These are phyloP conservation scores for Prionailurus bengalensis DNA, from an alignment of 2,113 vertebrate species.

Conservation along the genomic window DNA sequence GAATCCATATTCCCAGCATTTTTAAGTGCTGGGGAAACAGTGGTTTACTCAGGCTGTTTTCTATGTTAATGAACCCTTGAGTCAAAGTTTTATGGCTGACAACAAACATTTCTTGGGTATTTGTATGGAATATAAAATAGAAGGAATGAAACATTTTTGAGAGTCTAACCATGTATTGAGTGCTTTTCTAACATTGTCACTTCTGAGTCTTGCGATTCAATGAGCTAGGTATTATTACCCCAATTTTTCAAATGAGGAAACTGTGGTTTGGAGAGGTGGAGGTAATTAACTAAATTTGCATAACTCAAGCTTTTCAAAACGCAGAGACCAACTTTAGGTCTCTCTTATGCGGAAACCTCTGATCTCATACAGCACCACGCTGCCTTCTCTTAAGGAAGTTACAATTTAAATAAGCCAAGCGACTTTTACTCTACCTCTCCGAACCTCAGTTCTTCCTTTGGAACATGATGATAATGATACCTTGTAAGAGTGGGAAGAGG, in stretches of 20 bases:
- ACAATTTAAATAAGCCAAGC: neutral
- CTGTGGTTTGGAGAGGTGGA: neutral
- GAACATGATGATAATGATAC: neutral
- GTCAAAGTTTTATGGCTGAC: neutral
- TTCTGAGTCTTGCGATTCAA: neutral
- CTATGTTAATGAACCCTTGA: neutral
- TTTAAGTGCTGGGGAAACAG: neutral
- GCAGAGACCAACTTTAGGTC: neutral
- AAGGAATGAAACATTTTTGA: neutral
- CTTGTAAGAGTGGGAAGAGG: neutral
- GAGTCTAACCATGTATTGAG: neutral
- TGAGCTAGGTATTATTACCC: neutral
- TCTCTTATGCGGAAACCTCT: neutral
- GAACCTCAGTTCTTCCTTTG: neutral
- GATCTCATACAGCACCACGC: neutral
- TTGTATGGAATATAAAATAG: neutral
- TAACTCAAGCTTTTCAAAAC: neutral
- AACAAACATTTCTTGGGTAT: neutral
- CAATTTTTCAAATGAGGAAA: constrained; percentile 26
- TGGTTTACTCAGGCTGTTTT: neutral
- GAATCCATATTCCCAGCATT: neutral
- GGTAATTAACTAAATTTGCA: neutral
- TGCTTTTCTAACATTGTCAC: neutral
- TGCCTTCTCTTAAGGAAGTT: neutral
- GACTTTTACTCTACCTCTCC: neutral